Percentiles rank a stretch among this genome's conserved stretches.
Evolutionary conservation across 2,113 vertebrate genomes (phyloP).

Genomic region (Podarcis cretensis): DNA sequence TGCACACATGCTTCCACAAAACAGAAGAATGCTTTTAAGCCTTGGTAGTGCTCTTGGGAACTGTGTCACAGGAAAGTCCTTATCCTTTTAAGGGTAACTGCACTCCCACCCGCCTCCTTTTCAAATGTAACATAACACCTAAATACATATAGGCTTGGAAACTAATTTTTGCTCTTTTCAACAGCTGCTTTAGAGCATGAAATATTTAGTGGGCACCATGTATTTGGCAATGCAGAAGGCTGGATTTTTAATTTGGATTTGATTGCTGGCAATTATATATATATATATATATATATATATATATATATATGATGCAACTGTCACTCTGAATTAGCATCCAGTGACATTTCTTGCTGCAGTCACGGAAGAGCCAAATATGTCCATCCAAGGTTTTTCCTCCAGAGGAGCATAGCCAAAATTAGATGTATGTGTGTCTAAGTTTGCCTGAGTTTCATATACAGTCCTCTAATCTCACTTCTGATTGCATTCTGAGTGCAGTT

Average conservation of each 20-base stretch:
- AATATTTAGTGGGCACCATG: constrained; percentile 73
- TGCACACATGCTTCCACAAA: constrained; percentile 66
- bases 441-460: background rate
- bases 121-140: constrained; percentile 55
- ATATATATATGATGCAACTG: constrained; percentile 75
- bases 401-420: background rate
- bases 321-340: constrained; percentile 76
- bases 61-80: constrained; percentile 76
- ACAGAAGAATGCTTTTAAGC: constrained; percentile 79
- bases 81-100: constrained; percentile 76
- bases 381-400: constrained; percentile 15
- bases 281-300: constrained; percentile 68
- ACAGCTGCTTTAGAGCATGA: constrained; percentile 71
- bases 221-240: constrained; percentile 44
- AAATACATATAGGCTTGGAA: constrained; percentile 75
- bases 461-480: background rate
- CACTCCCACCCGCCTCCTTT: constrained; percentile 46
- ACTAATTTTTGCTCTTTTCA: constrained; percentile 63
- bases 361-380: constrained; percentile 50
- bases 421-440: background rate
- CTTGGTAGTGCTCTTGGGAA: constrained; percentile 74
- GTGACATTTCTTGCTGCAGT: constrained; percentile 73
- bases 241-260: constrained; percentile 77
- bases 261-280: constrained; percentile 76
- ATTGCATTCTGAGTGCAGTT: constrained; percentile 17